Base-by-base conservation (phyloP, 2,113 vertebrate species). In the Elachura formosa region DNA sequence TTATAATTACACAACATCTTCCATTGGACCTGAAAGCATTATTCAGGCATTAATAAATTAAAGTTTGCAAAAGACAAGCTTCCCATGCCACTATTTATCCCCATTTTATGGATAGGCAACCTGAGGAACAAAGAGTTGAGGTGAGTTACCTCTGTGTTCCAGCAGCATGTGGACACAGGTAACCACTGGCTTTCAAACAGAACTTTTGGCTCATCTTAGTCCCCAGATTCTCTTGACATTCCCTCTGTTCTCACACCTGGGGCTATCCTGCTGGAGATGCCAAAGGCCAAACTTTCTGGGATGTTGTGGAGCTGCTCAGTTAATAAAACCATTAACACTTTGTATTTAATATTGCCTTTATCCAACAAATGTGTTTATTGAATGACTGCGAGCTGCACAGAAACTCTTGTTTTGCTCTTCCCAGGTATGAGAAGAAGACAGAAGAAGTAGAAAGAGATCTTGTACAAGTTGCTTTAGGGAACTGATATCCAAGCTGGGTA, bases 1-100 rank as follows among this genome's bases (percentile, higher is more conserved):
- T 92, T 96, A 92, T 94, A 96, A 95, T 96, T 88, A 88, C 82
- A 90, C 85, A 94, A 80, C 72, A 86, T 92, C 93, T 94, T 96
- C 92, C 67, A 90, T 90, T 14, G 11, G 82, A 92, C 88, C 92
- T 88, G 96, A 94, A 95, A 94, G 88, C 85, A 74, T 91, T 94
- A 86, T 88, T 73, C 93, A 80, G 83, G 72, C 83, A 85, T 88
- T 92, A 87, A 93, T 94, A 90, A 94, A 94, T 93, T 85, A 93
- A 93, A 45, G 40, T 80, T 92, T 18, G 3, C 62, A 58, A 77
- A 85, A 80, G 41, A 40, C 46, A 34, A 54, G 75, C 38, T 52
- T 76, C 92, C 86, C 54, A 82, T 86, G 75, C 34, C 55, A 33
- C 46, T 43, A 19, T 83, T 95, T 93, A 58, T 73, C 84, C 75